Conservation (phyloP, 2,888 invertebrate species). For the Tridacna crocea region DNA sequence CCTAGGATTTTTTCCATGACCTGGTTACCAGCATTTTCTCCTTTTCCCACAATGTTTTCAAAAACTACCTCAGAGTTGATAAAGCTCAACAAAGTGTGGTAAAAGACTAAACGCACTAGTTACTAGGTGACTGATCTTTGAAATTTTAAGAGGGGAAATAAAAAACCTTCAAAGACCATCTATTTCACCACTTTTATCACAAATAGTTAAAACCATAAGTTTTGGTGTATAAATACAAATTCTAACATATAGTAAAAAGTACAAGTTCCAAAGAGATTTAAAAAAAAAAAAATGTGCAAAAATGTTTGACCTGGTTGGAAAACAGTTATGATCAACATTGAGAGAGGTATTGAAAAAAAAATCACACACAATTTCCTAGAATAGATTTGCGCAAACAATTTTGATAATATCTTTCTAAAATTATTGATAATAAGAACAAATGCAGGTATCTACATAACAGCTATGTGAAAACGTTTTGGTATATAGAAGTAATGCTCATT, state of each 20-base stretch:
- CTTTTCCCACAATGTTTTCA: background rate
- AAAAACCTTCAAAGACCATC: constrained; percentile 2
- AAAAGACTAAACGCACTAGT: background rate
- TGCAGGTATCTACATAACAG: too few species aligned
- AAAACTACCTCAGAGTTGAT: background rate
- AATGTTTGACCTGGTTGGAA: too few species aligned
- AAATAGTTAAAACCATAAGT: constrained; percentile 20
- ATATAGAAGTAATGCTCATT: background rate
- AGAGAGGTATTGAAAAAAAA: too few species aligned
- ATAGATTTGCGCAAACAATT: too few species aligned
- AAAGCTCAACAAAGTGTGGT: background rate
- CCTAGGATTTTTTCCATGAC: too few species aligned
- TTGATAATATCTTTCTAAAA: too few species aligned
- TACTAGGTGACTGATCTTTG: too few species aligned
- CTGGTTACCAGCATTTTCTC: background rate
- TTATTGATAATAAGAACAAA: too few species aligned
- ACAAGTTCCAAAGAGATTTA: constrained; percentile 3
- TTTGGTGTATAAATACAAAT: constrained; percentile 26
- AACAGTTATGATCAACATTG: too few species aligned
- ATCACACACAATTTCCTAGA: too few species aligned
- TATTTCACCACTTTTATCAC: constrained; percentile 10
- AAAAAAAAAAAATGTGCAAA: too few species aligned
- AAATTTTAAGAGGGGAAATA: too few species aligned
- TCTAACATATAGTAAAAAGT: constrained; percentile 14
- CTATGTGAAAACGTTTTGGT: background rate